Percentiles rank a stretch among this genome's conserved stretches.
Conservation (phyloP, 1,140 invertebrate species). For the Agraylea sexmaculata region DNA sequence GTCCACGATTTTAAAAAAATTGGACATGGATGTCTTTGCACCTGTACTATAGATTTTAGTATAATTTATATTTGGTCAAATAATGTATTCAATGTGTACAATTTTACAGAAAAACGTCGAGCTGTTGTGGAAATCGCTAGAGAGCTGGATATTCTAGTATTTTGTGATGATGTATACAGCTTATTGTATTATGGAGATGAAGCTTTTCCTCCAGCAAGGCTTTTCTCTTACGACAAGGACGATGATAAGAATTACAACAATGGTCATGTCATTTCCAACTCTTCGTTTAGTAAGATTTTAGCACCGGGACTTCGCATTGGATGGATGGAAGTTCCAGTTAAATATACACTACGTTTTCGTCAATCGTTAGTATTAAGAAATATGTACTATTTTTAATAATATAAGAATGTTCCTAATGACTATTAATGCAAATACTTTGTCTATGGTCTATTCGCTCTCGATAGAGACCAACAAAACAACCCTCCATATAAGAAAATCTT, state of each 20-base stretch:
- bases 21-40: too few species aligned
- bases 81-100: too few species aligned
- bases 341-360: slow-evolving; percentile 33
- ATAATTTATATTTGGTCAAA: too few species aligned
- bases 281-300: slow-evolving; percentile 56
- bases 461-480: too few species aligned
- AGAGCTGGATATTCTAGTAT: slow-evolving; percentile 43
- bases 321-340: slow-evolving; percentile 49
- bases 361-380: slow-evolving; percentile 35
- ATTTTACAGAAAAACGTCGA: slow-evolving; percentile 33
- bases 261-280: slow-evolving; percentile 49
- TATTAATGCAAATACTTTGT: too few species aligned
- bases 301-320: slow-evolving; percentile 51
- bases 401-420: too few species aligned
- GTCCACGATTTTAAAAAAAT: too few species aligned
- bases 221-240: slow-evolving; percentile 46
- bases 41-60: too few species aligned
- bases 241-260: too few species aligned
- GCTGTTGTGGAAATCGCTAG: slow-evolving; percentile 42
- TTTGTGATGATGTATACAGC: slow-evolving; percentile 58
- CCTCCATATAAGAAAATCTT: too few species aligned
- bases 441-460: too few species aligned
- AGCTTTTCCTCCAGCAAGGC: slow-evolving; percentile 34
- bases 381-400: too few species aligned
- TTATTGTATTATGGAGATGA: slow-evolving; percentile 43